Base-by-base conservation (phyloP, 2,113 vertebrate species). In the Kryptolebias marmoratus region DNA sequence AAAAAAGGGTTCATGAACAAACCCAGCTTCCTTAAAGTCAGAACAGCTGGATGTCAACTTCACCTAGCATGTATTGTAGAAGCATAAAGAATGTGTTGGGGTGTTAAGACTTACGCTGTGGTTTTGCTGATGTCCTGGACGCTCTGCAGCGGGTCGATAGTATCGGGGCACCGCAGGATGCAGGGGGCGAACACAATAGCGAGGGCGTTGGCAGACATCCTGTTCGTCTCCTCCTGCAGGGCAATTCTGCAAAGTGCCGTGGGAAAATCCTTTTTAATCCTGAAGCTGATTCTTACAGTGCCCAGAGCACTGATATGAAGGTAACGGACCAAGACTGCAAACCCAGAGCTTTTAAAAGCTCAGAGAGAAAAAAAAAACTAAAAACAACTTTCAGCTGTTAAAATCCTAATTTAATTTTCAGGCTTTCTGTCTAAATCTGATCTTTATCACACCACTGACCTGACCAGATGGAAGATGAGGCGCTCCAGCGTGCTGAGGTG, bases 101-200 rank as follows among this genome's bases (percentile, higher is more conserved):
- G 13, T 22, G 16, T 48, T 16, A 2, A 14, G 10, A 87, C 95
- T 85, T 95, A 99, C 97, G 96, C 97, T 45, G 97, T 99, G 52
- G 98, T 99, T 88, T 98, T 98, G 88, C 96, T 95, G 93, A 99
- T 98, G 91, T 99, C 98, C 82, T 98, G 97, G 32, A 99, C 96
- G 0, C 98, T 99, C 88, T 96, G 96, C 45, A 99, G 93, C 0
- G 98, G 98, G 85, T 99, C 98, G 0, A 93, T 98, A 0, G 95
- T 96, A 82, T 98, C 96, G 0, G 97, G 98, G 73, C 96, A 97
- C 74, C 97, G 97, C 3, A 99, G 95, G 88, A 99, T 96, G 76
- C 97, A 99, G 48, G 97, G 97, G n/a, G 97, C 97, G 59, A 99
- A 99, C 31, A 99, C 97, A 2, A 99, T 99, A 73, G 98, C 98